Conservation (phyloP, 2,113 vertebrate species). For the Toxotes chatareus region DNA sequence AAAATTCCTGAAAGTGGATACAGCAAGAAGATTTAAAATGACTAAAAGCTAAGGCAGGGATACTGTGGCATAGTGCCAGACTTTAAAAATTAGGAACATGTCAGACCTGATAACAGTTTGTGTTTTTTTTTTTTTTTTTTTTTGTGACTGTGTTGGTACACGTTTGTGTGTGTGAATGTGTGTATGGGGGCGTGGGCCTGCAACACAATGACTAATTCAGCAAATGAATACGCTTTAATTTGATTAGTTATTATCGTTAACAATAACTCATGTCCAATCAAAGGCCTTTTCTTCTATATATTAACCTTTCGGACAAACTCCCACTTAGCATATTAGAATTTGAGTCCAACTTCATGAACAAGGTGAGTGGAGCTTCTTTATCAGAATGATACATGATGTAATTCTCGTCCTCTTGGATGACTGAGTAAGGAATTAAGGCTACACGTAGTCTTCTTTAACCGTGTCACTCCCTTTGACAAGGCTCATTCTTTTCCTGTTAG, state of each 20-base stretch:
- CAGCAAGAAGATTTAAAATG: conserved; percentile 65
- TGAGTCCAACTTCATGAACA: conserved; percentile 73
- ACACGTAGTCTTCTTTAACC: conserved; percentile 67
- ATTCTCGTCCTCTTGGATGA: conserved; percentile 74
- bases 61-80: conserved; percentile 36
- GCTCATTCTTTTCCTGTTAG: conserved; percentile 78
- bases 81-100: conserved; percentile 53
- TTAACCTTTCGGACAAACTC: conserved; percentile 85
- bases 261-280: conserved; percentile 87
- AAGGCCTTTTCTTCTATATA: conserved; percentile 88
- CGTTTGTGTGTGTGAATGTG: neutral
- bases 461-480: conserved; percentile 75
- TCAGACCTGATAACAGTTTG: conserved; percentile 47
- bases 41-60: conserved; percentile 46
- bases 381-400: conserved; percentile 80
- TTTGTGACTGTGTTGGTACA: neutral
- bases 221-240: conserved; percentile 95
- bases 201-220: conserved; percentile 91
- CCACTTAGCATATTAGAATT: conserved; percentile 84
- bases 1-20: conserved; percentile 68
- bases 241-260: conserved; percentile 89
- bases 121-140: conserved; percentile 34
- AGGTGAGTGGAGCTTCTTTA: conserved; percentile 73
- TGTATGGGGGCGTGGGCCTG: conserved; percentile 37
- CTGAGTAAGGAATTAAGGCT: conserved; percentile 76